Base-by-base conservation (phyloP, 2,888 invertebrate species). In the Caradrina clavipalpis region DNA sequence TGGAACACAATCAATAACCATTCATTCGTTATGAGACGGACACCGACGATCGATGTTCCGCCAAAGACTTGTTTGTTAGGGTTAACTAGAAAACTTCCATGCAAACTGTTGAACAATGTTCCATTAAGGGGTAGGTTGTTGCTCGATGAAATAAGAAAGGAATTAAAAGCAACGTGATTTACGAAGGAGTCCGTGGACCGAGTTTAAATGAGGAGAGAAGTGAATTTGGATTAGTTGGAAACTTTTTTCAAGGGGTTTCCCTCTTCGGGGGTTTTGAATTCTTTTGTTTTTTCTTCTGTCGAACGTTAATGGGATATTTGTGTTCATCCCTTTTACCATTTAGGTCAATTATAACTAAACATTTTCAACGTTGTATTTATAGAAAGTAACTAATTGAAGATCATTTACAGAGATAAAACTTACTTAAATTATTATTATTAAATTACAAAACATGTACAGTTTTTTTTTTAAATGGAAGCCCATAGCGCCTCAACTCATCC, bases 1-100 rank as follows among this genome's bases (percentile, higher is more conserved):
- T 66, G 53, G 58, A 70, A 61, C 63, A 59, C 49, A 80, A 84
- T 85, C 83, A 69, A 84, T 86, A 85, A 66, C 49, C 45, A 59
- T 78, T 76, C 60, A 86, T 85, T 83, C 49, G 74, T 74, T 77
- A 84, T 80, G 73, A 80, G 59, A 64, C 57, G 69, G 74, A 62
- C 76, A 62, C 3, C 73, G 68, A 73, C 74, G 68, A 73, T 80
- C 83, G 69, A 75, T 73, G 73, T 51, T 70, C 65, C 10, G 11
- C 69, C 49, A 73, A 83, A 74, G 75, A 79, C 68, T 72, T 74
- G 55, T 61, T 74, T 74, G 74, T 76, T 63, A 54, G 35, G 59
- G 71, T 82, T 80, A 71, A 82, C 75, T 80, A 63, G 71, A 78
- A 80, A 82, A 80, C 60, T 82, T 82, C 49, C 54, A 73, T 76